Evolutionary conservation across 2,797 vertebrate species (phyloP).

Genomic region (Sphenopsis melanotis): DNA sequence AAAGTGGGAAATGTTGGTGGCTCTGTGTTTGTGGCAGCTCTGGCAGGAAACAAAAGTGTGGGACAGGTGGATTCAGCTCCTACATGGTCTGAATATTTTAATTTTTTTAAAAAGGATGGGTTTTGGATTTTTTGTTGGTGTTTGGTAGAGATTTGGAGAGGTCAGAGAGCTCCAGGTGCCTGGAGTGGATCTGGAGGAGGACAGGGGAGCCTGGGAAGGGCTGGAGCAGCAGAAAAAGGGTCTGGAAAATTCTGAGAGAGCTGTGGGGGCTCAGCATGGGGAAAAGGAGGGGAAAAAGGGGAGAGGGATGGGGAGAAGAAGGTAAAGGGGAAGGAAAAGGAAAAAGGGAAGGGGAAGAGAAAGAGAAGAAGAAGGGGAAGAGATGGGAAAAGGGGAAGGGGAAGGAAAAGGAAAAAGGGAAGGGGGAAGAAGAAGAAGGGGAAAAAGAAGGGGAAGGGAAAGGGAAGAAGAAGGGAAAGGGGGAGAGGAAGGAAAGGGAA

Average conservation of each 20-base stretch:
- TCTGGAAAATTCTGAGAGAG: background rate
- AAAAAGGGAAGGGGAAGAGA: too few relatives aligned
- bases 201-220: background rate
- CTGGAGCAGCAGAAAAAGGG: background rate
- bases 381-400: too few relatives aligned
- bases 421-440: too few relatives aligned
- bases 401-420: too few relatives aligned
- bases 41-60: too few relatives aligned
- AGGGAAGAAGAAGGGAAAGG: too few relatives aligned
- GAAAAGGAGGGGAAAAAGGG: background rate
- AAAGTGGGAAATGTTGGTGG: background rate
- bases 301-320: too few relatives aligned
- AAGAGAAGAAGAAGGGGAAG: too few relatives aligned
- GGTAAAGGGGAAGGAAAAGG: too few relatives aligned
- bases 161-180: background rate
- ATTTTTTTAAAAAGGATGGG: background rate
- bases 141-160: background rate
- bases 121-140: background rate
- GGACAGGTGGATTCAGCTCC: background rate
- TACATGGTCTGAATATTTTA: background rate
- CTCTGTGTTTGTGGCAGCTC: background rate
- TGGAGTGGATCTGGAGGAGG: background rate
- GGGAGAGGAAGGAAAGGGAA: too few relatives aligned
- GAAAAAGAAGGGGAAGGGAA: too few relatives aligned
- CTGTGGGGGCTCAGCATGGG: background rate